Evolutionary conservation across 2,113 vertebrate genomes (phyloP).

Genomic region (Grammomys surdaster): DNA sequence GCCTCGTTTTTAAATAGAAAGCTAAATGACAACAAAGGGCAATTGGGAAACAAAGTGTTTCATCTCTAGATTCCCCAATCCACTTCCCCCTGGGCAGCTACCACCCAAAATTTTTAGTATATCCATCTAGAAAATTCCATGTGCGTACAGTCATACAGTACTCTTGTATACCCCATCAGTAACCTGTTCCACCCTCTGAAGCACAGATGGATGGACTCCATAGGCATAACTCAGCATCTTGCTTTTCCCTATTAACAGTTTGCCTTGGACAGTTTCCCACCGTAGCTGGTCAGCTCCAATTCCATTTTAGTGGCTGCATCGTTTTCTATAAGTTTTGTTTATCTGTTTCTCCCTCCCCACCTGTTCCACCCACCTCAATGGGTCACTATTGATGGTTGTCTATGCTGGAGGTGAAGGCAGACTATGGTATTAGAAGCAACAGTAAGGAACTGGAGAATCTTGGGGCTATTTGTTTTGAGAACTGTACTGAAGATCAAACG

Average conservation of each 20-base stretch:
- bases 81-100: not conserved
- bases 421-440: not conserved
- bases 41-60: not conserved
- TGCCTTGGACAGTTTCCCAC: not conserved
- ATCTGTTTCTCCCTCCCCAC: not conserved
- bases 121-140: slow-evolving; percentile 22
- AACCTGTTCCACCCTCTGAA: not conserved
- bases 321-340: not conserved
- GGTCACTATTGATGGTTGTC: not conserved
- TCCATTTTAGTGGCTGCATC: not conserved
- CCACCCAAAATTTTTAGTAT: not conserved
- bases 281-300: not conserved
- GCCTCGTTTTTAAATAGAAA: not conserved
- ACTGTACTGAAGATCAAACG: not conserved
- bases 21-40: not conserved
- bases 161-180: not conserved
- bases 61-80: not conserved
- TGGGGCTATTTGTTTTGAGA: not conserved
- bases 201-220: not conserved
- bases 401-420: not conserved
- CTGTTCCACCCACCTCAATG: not conserved
- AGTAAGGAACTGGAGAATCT: not conserved
- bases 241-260: not conserved
- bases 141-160: too few species aligned
- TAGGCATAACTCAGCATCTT: not conserved